A percentile compares a stretch with the other conserved stretches of the same genome.
Conservation (phyloP, 2,797 vertebrate species). For the Xerus rutilus region DNA sequence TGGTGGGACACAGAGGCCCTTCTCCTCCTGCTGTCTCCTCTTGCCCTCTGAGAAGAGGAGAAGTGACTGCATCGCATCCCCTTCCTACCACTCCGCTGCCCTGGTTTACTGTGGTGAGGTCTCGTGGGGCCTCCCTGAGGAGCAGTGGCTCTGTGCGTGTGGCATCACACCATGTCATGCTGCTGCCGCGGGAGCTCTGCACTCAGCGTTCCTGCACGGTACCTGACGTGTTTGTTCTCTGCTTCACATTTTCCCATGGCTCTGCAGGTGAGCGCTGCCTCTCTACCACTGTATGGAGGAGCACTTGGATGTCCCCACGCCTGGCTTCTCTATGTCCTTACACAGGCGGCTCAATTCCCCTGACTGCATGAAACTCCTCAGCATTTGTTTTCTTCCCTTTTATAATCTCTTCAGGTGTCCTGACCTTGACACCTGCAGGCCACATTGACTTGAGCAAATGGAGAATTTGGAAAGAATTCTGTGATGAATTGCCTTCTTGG, state of each 20-base stretch:
- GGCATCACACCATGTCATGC: too few relatives aligned
- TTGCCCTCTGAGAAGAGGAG: too few relatives aligned
- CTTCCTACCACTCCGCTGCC: too few relatives aligned
- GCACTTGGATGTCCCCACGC: not conserved
- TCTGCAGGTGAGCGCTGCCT: not conserved
- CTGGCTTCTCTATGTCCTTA: not conserved
- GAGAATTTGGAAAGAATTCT: not conserved
- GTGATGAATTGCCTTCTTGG: not conserved
- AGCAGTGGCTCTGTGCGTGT: too few relatives aligned
- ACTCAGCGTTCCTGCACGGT: not conserved
- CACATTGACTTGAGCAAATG: too few relatives aligned
- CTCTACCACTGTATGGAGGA: not conserved
- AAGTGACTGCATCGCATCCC: too few relatives aligned
- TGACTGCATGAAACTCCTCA: not conserved
- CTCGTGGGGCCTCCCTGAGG: too few relatives aligned
- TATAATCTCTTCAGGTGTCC: not conserved
- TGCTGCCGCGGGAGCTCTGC: too few relatives aligned
- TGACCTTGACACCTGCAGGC: too few relatives aligned
- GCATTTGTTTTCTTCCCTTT: not conserved
- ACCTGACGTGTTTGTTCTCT: not conserved
- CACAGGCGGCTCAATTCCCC: not conserved
- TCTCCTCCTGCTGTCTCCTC: too few relatives aligned
- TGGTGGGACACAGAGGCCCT: too few relatives aligned
- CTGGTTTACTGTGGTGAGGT: too few relatives aligned
- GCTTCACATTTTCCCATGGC: not conserved